These are phyloP conservation scores for Liopterus haemorrhoidalis DNA, from an alignment of 2,888 invertebrate genomes.

Conservation along the genomic window DNA sequence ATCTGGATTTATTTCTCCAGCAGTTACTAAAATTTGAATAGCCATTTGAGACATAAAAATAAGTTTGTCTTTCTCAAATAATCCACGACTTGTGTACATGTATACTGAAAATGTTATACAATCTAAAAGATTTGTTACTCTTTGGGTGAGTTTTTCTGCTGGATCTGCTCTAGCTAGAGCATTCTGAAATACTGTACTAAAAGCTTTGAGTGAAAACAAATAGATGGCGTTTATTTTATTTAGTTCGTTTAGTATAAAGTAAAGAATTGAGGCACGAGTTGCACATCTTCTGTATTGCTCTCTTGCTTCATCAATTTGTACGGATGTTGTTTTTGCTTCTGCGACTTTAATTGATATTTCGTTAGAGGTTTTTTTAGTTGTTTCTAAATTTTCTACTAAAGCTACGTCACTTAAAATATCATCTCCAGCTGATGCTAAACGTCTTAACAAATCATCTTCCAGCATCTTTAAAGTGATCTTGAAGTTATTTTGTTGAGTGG, in stretches of 20 bases:
- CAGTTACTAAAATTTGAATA: conserved; percentile 55
- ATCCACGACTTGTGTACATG: conserved; percentile 80
- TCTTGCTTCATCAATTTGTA: conserved; percentile 84
- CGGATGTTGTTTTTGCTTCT: conserved; percentile 79
- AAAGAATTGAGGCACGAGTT: conserved; percentile 78
- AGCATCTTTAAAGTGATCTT: conserved; percentile 85
- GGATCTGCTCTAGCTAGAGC: conserved; percentile 66
- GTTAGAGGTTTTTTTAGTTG: conserved; percentile 85
- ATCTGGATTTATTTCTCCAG: conserved; percentile 61
- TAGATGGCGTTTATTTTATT: conserved; percentile 92
- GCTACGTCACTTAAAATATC: conserved; percentile 87
- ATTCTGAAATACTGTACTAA: conserved; percentile 84
- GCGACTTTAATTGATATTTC: conserved; percentile 83
- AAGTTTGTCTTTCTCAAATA: conserved; percentile 88
- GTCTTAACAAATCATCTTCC: conserved; percentile 84
- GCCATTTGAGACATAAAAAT: conserved; percentile 85
- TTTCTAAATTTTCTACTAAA: conserved; percentile 86
- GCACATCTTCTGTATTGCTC: conserved; percentile 85
- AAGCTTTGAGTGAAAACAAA: conserved; percentile 91
- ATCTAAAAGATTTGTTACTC: conserved; percentile 75
- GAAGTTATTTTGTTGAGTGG: conserved; percentile 89
- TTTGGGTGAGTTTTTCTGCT: conserved; percentile 62
- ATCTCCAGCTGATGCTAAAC: conserved; percentile 84
- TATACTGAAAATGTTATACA: conserved; percentile 82
- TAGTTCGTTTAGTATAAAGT: conserved; percentile 89